These are phyloP conservation scores for Eubasilissa regina DNA, from an alignment of 1,140 invertebrate genomes.

Conservation along the genomic window DNA sequence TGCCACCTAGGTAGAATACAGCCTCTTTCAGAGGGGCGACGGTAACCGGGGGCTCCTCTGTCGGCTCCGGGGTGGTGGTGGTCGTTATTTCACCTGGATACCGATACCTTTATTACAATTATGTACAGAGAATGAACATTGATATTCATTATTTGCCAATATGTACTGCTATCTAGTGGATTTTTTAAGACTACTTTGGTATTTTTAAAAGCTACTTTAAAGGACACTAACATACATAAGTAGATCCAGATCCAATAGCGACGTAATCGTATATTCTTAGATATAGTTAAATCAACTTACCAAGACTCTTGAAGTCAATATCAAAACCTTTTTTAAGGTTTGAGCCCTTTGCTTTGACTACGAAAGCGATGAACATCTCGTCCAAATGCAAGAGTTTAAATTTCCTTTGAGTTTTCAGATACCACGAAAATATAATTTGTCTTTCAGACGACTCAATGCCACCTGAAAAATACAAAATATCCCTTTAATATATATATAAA, in stretches of 20 bases:
- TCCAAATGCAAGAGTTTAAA: conserved; percentile 48
- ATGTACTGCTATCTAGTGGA: too few species aligned
- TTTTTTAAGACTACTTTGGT: too few species aligned
- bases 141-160: too few species aligned
- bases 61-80: conserved; percentile 43
- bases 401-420: conserved; percentile 48
- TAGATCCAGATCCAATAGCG: too few species aligned
- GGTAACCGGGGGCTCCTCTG: conserved; percentile 34
- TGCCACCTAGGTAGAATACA: conserved; percentile 47
- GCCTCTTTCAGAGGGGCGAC: conserved; percentile 34
- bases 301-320: conserved; percentile 49
- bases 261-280: too few species aligned
- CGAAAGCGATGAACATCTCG: conserved; percentile 45
- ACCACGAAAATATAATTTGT: conserved; percentile 45
- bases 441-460: conserved; percentile 28
- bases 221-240: too few species aligned
- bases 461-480: conserved; percentile 35
- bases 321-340: conserved; percentile 52
- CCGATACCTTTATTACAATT: too few species aligned
- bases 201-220: too few species aligned
- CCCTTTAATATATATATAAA: neutral
- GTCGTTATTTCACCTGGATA: conserved; percentile 39
- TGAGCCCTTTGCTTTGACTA: neutral
- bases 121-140: too few species aligned
- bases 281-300: conserved; percentile 30